Evolutionary conservation across 1,140 invertebrate species (phyloP).

Genomic region (Zaprionus africanus): DNA sequence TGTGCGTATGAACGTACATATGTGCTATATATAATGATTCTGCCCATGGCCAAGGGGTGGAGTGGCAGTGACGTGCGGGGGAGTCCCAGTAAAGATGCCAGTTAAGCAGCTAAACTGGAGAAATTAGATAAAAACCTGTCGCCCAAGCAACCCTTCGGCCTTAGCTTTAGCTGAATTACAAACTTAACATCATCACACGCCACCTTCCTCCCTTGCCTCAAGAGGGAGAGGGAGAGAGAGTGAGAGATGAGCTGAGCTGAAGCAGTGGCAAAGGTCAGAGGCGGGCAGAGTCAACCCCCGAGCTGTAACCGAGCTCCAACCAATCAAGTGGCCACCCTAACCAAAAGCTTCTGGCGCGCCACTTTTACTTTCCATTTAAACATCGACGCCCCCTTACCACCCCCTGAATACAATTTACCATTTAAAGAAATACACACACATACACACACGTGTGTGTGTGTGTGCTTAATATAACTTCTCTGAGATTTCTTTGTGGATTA

Average conservation of each 20-base stretch:
- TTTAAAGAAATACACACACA: conserved; percentile 22
- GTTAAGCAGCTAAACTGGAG: conserved; percentile 66
- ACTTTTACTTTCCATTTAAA: conserved; percentile 75
- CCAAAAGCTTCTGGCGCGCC: conserved; percentile 72
- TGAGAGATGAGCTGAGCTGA: background rate
- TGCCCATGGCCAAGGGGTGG: background rate
- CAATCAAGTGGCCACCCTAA: conserved; percentile 79
- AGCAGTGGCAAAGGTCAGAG: conserved; percentile 42
- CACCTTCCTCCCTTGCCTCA: background rate
- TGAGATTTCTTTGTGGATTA: conserved; percentile 26
- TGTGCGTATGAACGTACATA: conserved; percentile 5
- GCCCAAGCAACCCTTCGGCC: conserved; percentile 36
- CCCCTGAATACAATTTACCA: conserved; percentile 32
- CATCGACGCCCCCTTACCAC: conserved; percentile 6
- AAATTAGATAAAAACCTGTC: conserved; percentile 81
- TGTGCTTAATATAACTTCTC: conserved; percentile 7
- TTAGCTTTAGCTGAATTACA: conserved; percentile 64
- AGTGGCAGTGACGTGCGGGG: conserved; percentile 9
- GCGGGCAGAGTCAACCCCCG: conserved; percentile 46
- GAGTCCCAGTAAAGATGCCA: conserved; percentile 15
- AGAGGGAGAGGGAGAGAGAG: background rate
- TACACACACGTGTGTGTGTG: background rate
- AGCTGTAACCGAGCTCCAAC: conserved; percentile 64
- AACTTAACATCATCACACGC: conserved; percentile 14
- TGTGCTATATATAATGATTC: background rate